Base-by-base conservation (phyloP, 2,888 invertebrate genomes). In the Monochamus alternatus region DNA sequence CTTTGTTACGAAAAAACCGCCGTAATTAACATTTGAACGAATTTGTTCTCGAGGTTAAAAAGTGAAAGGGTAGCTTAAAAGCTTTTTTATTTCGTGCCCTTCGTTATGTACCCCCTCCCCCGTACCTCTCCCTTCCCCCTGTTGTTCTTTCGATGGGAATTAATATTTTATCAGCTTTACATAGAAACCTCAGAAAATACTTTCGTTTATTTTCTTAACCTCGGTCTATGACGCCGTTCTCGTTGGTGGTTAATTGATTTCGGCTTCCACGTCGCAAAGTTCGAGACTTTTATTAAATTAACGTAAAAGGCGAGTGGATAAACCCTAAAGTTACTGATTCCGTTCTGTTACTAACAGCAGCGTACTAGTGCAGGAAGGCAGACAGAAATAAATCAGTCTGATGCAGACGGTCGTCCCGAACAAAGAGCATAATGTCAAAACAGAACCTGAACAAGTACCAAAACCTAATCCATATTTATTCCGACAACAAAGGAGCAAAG, bases 201-300 rank as follows among this genome's bases (percentile, higher is more conserved):
- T 47, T 47, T 60, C 38, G 60, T 38, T 47, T 64, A 30, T 64
- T 47, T 47, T 47, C 44, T 44, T 47, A 30, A 30, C 31, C 30
- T 30, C 47, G 10, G 31, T 47, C 9, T 47, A 9, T 64, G 10
- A 4, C 22, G 5, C 10, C 10, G 22, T 47, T 30, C 62, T 62
- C 38, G 14, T 64, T 64, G n/a, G 64, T 47, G 44, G 44, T 22
- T 64, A 51, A 14, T 64, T 64, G 14, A 64, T 64, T 64, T 44
- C 63, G 44, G 22, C 44, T 64, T 44, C 47, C 64, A 47, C 43
- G 22, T 47, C 47, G 4, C 44, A 64, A n/a, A 38, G 44, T 64
- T 64, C 14, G 64, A 60, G 55, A 55, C 55, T 5, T 47, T 64
- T 64, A 64, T 51, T 44, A 47, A 47, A 64, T 64, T 64, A 64